Evolutionary conservation across 2,113 vertebrate species (phyloP), one percentile per base, ranked within the genome.

Genomic region (Cryptotis parvus): DNA sequence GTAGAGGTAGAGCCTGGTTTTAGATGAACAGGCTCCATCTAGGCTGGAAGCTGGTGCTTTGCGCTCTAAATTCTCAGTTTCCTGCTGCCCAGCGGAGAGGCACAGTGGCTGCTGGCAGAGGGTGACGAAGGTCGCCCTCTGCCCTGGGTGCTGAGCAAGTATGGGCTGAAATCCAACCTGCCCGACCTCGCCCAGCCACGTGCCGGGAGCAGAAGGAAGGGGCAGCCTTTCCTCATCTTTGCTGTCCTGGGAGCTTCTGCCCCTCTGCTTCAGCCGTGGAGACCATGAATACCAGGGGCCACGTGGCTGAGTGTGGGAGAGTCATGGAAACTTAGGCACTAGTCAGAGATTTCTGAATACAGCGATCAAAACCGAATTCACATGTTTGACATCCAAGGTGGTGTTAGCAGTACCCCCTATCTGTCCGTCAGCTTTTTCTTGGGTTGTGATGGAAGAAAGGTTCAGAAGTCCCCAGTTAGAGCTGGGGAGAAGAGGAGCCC

Each of bases 1-100:
- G 84, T 92, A 43, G 26, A 86, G 79, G 79, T 4, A 41, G 39
- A 43, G 49, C 77, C 49, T 81, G 29, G 7, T 66, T 90, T 84
- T 75, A 66, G 84, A 58, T 77, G 84, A 80, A 41, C 75, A 65
- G 81, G n/a, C 12, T 14, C 10, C 52, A 63, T 76, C 63, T 82
- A 66, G 65, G 52, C 24, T 65, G 58, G 73, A 77, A 72, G 35
- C 84, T 55, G 77, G 70, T 82, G 22, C 6, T n/a, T 77, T 82
- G 37, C 29, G 6, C 15, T 77, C 43, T 1, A 35, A 37, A 22
- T 55, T 81, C 69, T 87, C 26, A 74, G 24, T 8, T 58, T 58
- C 55, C 35, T 73, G 76, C 69, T 88, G 75, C 91, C 63, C 70
- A 33, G 8, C 63, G 73, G 66, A 76, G 49, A 55, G 63, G 84